Evolutionary conservation across 2,797 vertebrate genomes (phyloP).

Genomic region (Aselliscus stoliczkanus): DNA sequence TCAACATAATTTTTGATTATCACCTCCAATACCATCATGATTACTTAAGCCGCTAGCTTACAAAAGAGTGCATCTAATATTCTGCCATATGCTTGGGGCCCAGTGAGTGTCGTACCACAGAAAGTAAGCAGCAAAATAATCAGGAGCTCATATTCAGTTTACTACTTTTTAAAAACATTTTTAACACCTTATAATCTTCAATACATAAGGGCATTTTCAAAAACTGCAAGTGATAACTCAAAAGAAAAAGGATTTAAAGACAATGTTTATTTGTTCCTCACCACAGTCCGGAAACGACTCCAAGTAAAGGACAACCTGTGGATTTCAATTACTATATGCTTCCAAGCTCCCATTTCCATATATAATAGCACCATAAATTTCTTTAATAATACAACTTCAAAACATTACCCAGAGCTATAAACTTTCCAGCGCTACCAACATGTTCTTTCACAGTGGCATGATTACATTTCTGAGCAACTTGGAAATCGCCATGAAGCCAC

Average conservation of each 20-base stretch:
- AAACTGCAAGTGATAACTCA: not conserved
- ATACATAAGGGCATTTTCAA: not conserved
- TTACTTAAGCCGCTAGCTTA: not conserved
- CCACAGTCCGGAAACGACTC: not conserved
- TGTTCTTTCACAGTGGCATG: not conserved
- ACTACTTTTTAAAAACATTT: not conserved
- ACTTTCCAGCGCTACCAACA: not conserved
- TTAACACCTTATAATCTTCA: not conserved
- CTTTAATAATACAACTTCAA: not conserved
- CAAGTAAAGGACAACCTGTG: not conserved
- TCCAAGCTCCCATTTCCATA: not conserved
- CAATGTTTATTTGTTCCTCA: not conserved
- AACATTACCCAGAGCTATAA: not conserved
- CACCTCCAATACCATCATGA: not conserved
- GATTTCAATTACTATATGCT: not conserved
- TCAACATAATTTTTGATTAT: not conserved
- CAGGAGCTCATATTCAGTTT: not conserved
- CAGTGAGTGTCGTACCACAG: not conserved
- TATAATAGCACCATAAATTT: constrained; percentile 19
- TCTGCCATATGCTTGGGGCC: not conserved
- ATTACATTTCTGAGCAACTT: constrained; percentile 32
- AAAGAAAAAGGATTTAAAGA: not conserved
- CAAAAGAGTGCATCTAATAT: not conserved
- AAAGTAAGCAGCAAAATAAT: not conserved
- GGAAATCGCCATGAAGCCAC: constrained; percentile 20